A percentile compares a stretch with the other conserved stretches of the same genome.
These are phyloP conservation scores for Corynorhinus townsendii DNA, from an alignment of 2,113 vertebrate genomes.

Conservation along the genomic window DNA sequence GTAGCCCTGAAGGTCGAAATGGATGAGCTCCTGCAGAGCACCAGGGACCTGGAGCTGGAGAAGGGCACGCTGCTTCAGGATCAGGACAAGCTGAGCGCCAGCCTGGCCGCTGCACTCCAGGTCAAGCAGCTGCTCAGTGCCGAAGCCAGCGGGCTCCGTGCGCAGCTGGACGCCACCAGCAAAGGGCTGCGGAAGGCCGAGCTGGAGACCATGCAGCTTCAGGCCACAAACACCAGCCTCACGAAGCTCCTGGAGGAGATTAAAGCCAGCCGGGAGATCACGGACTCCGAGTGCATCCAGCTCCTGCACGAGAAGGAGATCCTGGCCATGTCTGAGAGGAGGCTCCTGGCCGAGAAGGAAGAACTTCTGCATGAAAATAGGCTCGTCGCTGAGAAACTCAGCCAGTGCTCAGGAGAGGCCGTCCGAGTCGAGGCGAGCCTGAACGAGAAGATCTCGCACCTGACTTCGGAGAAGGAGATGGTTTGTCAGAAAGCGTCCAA, in stretches of 20 bases:
- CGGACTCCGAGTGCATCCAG: conserved; percentile 83
- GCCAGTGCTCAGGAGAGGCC: conserved; percentile 70
- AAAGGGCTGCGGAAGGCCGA: conserved; percentile 75
- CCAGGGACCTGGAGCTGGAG: conserved; percentile 77
- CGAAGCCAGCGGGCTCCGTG: conserved; percentile 75
- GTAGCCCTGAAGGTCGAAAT: conserved; percentile 80
- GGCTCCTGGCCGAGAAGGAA: conserved; percentile 83
- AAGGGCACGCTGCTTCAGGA: conserved; percentile 79
- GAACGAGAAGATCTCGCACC: conserved; percentile 66
- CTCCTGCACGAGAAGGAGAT: conserved; percentile 90
- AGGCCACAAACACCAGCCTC: conserved; percentile 81
- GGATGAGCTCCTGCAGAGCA: conserved; percentile 77
- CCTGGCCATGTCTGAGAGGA: conserved; percentile 81
- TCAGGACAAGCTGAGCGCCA: conserved; percentile 72
- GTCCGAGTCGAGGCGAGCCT: conserved; percentile 68
- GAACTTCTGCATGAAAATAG: conserved; percentile 82
- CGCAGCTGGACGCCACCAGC: conserved; percentile 70
- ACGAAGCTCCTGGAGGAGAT: conserved; percentile 85
- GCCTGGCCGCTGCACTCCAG: conserved; percentile 66
- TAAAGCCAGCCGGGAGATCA: conserved; percentile 84
- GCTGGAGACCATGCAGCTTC: conserved; percentile 81
- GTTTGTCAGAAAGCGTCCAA: conserved; percentile 72
- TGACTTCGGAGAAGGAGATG: conserved; percentile 83
- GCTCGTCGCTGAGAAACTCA: conserved; percentile 79
- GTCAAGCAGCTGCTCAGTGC: conserved; percentile 78